A percentile compares a stretch with the other conserved stretches of the same genome.
These are phyloP conservation scores for Hipposideros larvatus DNA, from an alignment of 2,797 vertebrate species.

Conservation along the genomic window DNA sequence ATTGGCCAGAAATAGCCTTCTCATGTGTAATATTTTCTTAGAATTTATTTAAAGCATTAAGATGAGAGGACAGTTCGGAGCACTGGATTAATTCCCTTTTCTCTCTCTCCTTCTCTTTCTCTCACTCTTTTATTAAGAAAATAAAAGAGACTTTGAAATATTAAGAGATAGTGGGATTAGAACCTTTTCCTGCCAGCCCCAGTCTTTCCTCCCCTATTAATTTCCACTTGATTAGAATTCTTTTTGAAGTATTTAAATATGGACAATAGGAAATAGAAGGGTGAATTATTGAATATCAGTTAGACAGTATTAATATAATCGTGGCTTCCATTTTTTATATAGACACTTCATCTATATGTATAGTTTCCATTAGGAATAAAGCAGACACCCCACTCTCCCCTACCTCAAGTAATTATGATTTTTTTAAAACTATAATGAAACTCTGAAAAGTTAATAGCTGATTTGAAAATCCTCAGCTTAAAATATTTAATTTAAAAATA, in stretches of 20 bases:
- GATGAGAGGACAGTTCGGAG: slow-evolving; percentile 98
- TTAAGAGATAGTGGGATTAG: slow-evolving; percentile 99
- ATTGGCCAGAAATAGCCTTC: slow-evolving; percentile 92
- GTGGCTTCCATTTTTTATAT: slow-evolving; percentile 89
- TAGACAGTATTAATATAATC: slow-evolving; percentile 99
- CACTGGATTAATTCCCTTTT: slow-evolving; percentile 97
- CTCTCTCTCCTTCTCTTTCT: slow-evolving; percentile 83
- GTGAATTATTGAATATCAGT: slow-evolving; percentile 99
- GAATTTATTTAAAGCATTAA: slow-evolving; percentile 98
- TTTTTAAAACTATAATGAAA: slow-evolving; percentile 89
- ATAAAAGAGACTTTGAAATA: slow-evolving; percentile 99
- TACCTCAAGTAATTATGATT: slow-evolving; percentile 91
- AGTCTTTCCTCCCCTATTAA: slow-evolving; percentile 98
- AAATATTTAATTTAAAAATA: slow-evolving; percentile 88
- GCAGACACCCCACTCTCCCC: slow-evolving; percentile 87
- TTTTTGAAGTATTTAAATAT: slow-evolving; percentile 99
- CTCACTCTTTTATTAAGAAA: slow-evolving; percentile 95
- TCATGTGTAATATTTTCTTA: slow-evolving; percentile 93
- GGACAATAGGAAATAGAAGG: slow-evolving; percentile 98
- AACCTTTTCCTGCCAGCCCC: slow-evolving; percentile 97
- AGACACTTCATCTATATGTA: slow-evolving; percentile 92
- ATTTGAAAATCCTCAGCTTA: slow-evolving; percentile 90
- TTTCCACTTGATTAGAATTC: slow-evolving; percentile 99
- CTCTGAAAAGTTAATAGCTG: slow-evolving; percentile 91
- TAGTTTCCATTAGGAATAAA: slow-evolving; percentile 91